These are phyloP conservation scores for Nilaparvata lugens DNA, from an alignment of 1,140 invertebrate species.

Conservation along the genomic window DNA sequence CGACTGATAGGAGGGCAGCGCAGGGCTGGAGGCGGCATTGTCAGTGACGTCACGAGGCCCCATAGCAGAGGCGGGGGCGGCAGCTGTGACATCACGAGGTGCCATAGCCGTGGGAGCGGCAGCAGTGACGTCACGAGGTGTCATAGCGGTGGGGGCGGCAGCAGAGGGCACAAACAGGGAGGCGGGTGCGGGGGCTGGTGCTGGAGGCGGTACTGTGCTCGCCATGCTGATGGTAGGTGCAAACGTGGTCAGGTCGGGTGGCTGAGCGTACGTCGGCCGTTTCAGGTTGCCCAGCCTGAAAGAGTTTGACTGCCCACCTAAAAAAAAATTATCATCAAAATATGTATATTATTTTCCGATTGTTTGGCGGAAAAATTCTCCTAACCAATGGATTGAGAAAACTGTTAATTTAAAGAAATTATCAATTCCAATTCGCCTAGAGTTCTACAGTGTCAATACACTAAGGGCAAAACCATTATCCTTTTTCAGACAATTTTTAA, in stretches of 20 bases:
- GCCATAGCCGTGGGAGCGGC: background rate
- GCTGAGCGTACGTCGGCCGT: slow-evolving; percentile 33
- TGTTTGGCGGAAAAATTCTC: no score
- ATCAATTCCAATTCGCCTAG: no score
- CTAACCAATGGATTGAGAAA: no score
- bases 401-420: no score
- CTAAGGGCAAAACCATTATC: no score
- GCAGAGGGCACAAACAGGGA: background rate
- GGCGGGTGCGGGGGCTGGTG: slow-evolving; percentile 1
- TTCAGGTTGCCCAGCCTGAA: slow-evolving; percentile 31
- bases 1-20: background rate
- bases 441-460: no score
- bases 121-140: slow-evolving; percentile 2
- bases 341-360: no score
- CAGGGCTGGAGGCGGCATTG: background rate
- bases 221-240: slow-evolving; percentile 3
- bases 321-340: no score
- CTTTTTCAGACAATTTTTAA: no score
- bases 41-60: slow-evolving; percentile 13
- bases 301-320: background rate
- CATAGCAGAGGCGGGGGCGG: background rate
- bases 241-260: slow-evolving; percentile 31
- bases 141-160: background rate
- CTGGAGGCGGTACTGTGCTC: slow-evolving; percentile 5
- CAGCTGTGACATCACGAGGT: background rate